Base-by-base conservation (phyloP, 2,113 vertebrate genomes). In the Maccullochella peelii region DNA sequence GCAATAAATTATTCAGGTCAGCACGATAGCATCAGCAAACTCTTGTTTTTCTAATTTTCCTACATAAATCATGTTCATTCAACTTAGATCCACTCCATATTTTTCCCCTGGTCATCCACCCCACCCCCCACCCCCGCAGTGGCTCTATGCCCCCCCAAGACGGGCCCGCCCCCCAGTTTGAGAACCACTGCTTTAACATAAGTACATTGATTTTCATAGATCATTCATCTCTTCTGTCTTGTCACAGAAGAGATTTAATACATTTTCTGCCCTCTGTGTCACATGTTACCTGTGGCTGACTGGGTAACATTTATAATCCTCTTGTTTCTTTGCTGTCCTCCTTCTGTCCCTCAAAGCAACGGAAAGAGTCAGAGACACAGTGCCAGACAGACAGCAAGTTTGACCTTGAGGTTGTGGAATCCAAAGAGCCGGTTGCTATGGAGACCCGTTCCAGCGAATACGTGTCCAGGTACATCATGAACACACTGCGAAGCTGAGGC, bases 331-430 rank as follows among this genome's bases (percentile, higher is more conserved):
- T 23, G 2, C 5, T 44, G 40, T 70, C 42, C 36, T 66, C 36
- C n/a, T 61, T 42, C 59, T 83, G 49, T 77, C 77, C 57, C 40
- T 77, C 61, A 49, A 80, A 99, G 98, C 97, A 98, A 92, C 93
- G 97, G 58, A 99, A 98, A 80, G 98, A 99, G 88, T 99, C 97
- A 0, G 98, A 99, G 95, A 99, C 98, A 0, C 97, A 99, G 90
- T 99, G 98, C 94, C 98, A 99, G 94, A 99, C 97, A 3, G 98
- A 99, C 88, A 95, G 74, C 90, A 99, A 98, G 92, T 98, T 96
- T 33, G 97, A 99, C 86, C 88, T 96, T 58, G 93, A 94, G 42
- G 80, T 92, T 16, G 44, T 95, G 10, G 97, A 97, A n/a, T 59
- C 93, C 89, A 96, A 94, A 89, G 97, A 97, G 80, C 93, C 88